Base-by-base conservation (phyloP, 2,113 vertebrate species). In the Prunella himalayana region DNA sequence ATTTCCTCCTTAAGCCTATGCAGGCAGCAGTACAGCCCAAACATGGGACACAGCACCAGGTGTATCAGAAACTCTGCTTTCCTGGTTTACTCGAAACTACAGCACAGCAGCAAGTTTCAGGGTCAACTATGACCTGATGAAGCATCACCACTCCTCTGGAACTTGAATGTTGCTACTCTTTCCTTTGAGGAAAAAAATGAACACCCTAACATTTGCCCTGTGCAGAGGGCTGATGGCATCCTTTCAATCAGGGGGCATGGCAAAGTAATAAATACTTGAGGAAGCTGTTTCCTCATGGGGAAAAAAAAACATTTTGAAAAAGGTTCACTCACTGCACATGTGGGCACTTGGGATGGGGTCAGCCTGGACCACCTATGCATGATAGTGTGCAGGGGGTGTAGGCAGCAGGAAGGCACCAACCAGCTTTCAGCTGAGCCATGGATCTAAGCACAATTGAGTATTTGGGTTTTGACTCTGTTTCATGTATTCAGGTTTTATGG, bases 321-420 rank as follows among this genome's bases (percentile, higher is more conserved):
- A 5, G 11, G 15, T 60, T 93, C 57, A 23, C 7, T 27, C n/a
- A 4, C 20, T 28, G 37, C 45, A 83, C 0, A 0, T 2, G 28
- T 4, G 21, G 17, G 56, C 2, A 9, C 21, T 53, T 35, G 30
- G 37, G 37, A 49, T 24, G 0, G 0, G n/a, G 42, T 80, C 68
- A 63, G 41, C 13, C 35, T 47, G 70, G 30, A 44, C 5, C 13
- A 65, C 33, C 33, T 31, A 22, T 6, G 37, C 57, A 2, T 10
- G 51, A 37, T 4, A 19, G 5, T 6, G 20, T 13, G 24, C 28
- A 13, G 28, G 11, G 6, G 4, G 4, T 33, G 8, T 21, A 42
- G 0, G 1, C 15, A 57, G 24, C 9, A 33, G 15, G 49, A 76
- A 82, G 53, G 30, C 30, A 73, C 9, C 14, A 9, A 6, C 6